Evolutionary conservation across 2,797 vertebrate genomes (phyloP), one percentile per base, ranked within the genome.

Genomic region (Pseudopleuronectes americanus): DNA sequence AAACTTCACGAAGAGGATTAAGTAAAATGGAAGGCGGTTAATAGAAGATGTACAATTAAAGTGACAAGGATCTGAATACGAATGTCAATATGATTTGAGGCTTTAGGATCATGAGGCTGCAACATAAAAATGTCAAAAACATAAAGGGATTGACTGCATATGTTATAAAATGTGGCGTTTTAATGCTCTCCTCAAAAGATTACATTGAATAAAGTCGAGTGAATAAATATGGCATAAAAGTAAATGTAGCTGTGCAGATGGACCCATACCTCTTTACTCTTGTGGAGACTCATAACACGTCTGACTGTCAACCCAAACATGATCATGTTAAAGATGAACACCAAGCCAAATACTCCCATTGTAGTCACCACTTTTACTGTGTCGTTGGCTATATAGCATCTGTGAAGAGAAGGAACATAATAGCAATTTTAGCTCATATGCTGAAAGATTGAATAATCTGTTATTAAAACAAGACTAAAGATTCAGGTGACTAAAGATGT

Each of bases 241-340:
- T 19, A 8, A 47, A 48, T 1, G 6, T 45, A 17, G 28, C 17
- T 61, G 19, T 9, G 45, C 1, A 28, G n/a, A 41, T 16, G n/a
- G 22, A 41, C 16, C 13, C 8, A 0, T 63, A 90, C 86, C 86
- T 81, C 7, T 51, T 53, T 54, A 0, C 2, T 24, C 2, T 5
- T 7, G 16, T 0, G 66, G 54, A 90, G 49, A 14, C 61, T 81
- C 80, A 91, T 55, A 68, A 94, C 48, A 56, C 81, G 90, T 74
- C 76, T 85, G 57, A 85, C 62, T 14, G 90, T 90, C 62, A 94
- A 89, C 22, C 69, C 88, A 67, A 96, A 81, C 92, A 97, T 93
- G 76, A 70, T 77, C 0, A 68, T 1, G 83, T 96, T 96, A 70
- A 96, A 96, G 55, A 94, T 61, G 28, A 96, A 94, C 59, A 97